Base-by-base conservation (phyloP, 2,888 invertebrate species). In the Drosophila kanekoi region DNA sequence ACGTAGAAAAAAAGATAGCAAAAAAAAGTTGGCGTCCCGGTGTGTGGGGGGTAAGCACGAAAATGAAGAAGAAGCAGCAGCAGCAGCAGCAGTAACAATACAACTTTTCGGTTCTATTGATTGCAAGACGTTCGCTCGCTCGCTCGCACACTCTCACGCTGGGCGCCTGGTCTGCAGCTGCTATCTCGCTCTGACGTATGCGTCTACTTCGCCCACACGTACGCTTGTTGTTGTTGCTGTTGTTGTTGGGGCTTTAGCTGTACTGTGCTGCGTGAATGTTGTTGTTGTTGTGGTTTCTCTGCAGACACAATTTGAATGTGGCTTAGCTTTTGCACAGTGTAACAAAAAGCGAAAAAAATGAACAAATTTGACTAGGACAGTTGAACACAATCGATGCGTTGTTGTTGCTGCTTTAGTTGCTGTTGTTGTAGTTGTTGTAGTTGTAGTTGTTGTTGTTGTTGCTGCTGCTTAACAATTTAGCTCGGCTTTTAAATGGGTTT, bases 31-130 rank as follows among this genome's bases (percentile, higher is more conserved):
- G 28, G 8, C 28, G 28, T 28, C 28, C 28, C 28, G 28, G 28
- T 8, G 28, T 28, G 8, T 28, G 28, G 28, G 28, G 28, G 28
- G 8, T 23, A 11, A 16, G 8, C 23, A 35, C 2, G 11, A n/a
- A 8, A 14, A 10, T 8, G n/a, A 28, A 18, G 54, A 28, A 13
- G 35, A 13, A 41, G 53, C n/a, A 45, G 51, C 8, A 23, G 32
- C 1, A 52, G 57, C 32, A 18, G 20, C 18, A 6, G 28, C 28
- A 52, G 14, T 33, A 41, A 51, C 9, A 40, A 51, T 49, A 20
- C 10, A 45, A 32, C 10, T 57, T 51, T 67, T 35, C n/a, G 41
- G 41, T 40, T 70, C 71, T 81, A 81, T 87, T 81, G 81, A 81
- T 81, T 87, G 83, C 79, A 54, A 67, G 66, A 53, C 53, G 47